Percentiles rank a stretch among this genome's conserved stretches.
Evolutionary conservation across 1,140 invertebrate species (phyloP).

Genomic region (Saccostrea echinata): DNA sequence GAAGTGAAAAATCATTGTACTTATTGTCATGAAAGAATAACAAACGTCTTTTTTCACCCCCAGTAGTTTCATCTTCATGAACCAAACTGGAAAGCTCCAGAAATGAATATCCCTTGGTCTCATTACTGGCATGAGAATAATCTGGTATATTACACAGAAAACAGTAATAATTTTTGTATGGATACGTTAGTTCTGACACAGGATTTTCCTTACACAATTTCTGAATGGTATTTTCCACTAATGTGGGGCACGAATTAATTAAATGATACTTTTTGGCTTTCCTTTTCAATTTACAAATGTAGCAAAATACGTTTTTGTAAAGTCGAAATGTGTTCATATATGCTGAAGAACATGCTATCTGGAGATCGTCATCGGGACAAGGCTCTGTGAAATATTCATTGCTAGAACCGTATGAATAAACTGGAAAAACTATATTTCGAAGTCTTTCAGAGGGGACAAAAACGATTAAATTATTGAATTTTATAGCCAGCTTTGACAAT

Average conservation of each 20-base stretch:
- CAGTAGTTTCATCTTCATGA: neutral
- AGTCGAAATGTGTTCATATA: neutral
- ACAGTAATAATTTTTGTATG: neutral
- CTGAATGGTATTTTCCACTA: neutral
- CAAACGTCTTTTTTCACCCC: neutral
- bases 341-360: neutral
- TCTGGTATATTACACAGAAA: neutral
- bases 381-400: neutral
- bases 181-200: neutral
- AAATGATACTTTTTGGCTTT: neutral
- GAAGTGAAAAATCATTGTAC: neutral
- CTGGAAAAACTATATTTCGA: neutral
- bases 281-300: neutral
- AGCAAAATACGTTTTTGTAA: constrained; percentile 1
- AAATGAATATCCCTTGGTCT: neutral
- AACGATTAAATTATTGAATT: neutral
- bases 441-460: neutral
- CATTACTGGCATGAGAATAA: too few species aligned
- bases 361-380: neutral
- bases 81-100: neutral
- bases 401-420: neutral
- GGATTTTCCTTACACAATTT: neutral
- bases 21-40: neutral
- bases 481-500: neutral
- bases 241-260: neutral